These are phyloP conservation scores for Macrotus californicus DNA, from an alignment of 2,113 vertebrate species.

Conservation along the genomic window DNA sequence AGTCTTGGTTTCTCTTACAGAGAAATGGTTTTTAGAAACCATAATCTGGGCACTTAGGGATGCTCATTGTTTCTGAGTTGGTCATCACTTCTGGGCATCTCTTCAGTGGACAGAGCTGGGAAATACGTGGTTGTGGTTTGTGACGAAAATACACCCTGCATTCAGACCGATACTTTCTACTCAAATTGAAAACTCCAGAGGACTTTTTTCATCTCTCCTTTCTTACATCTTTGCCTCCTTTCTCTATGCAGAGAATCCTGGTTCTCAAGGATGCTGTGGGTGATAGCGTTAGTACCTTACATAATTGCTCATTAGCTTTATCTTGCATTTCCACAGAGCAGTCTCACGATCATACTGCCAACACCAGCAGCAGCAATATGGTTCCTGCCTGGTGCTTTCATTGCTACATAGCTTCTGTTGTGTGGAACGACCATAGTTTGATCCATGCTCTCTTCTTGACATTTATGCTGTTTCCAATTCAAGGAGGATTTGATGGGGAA, in stretches of 20 bases:
- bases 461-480: neutral
- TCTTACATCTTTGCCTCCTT: neutral
- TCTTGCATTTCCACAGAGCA: neutral
- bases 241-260: neutral
- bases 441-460: neutral
- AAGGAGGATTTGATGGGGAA: neutral
- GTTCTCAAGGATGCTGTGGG: neutral
- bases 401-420: neutral
- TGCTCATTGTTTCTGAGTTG: neutral
- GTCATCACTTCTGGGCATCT: neutral
- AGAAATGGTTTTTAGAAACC: neutral
- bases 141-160: neutral
- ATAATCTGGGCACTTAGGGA: neutral
- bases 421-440: neutral
- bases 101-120: neutral
- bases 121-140: neutral
- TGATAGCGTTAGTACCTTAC: neutral
- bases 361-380: rapidly evolving
- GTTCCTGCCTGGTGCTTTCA: neutral
- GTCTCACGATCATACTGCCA: neutral
- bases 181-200: neutral
- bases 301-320: neutral
- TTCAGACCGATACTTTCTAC: neutral
- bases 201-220: neutral
- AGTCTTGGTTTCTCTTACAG: neutral